Conservation (phyloP, 2,888 invertebrate species). For the Scelioninae gen. 1 region DNA sequence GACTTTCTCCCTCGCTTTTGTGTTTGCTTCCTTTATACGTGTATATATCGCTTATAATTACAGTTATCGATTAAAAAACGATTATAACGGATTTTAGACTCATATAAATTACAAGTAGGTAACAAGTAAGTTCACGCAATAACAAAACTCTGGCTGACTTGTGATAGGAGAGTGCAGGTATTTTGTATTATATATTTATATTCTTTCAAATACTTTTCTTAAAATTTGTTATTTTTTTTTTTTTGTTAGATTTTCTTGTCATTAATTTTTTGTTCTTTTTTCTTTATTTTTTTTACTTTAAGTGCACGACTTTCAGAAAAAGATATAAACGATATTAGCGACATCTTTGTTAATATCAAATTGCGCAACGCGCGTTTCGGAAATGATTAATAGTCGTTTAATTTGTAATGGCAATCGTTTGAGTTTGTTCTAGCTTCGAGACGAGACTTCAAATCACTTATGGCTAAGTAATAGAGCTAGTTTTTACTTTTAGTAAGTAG, state of each 20-base stretch:
- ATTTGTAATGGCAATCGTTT: conserved; percentile 65
- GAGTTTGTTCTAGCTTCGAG: conserved; percentile 73
- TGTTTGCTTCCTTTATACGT: conserved; percentile 38
- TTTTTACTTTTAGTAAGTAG: conserved; percentile 79
- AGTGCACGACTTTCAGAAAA: conserved; percentile 64
- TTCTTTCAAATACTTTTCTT: conserved; percentile 23
- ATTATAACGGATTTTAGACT: conserved; percentile 70
- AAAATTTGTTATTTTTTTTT: conserved; percentile 11
- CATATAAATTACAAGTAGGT: conserved; percentile 74
- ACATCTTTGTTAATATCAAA: conserved; percentile 66
- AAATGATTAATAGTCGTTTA: conserved; percentile 60
- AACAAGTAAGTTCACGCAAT: conserved; percentile 71
- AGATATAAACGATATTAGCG: conserved; percentile 65
- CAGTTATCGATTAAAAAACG: conserved; percentile 66
- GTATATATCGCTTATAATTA: conserved; percentile 65
- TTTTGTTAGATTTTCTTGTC: background rate
- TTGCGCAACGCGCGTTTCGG: conserved; percentile 36
- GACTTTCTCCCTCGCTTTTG: conserved; percentile 43
- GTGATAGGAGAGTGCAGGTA: conserved; percentile 67
- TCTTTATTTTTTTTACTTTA: conserved; percentile 26
- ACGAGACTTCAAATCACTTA: conserved; percentile 77
- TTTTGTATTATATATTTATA: conserved; percentile 23
- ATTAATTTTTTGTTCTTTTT: conserved; percentile 20
- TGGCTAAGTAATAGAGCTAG: conserved; percentile 75
- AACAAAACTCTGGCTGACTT: conserved; percentile 69